Evolutionary conservation across 1,140 invertebrate genomes (phyloP).

Genomic region (Drosophila gunungcola): DNA sequence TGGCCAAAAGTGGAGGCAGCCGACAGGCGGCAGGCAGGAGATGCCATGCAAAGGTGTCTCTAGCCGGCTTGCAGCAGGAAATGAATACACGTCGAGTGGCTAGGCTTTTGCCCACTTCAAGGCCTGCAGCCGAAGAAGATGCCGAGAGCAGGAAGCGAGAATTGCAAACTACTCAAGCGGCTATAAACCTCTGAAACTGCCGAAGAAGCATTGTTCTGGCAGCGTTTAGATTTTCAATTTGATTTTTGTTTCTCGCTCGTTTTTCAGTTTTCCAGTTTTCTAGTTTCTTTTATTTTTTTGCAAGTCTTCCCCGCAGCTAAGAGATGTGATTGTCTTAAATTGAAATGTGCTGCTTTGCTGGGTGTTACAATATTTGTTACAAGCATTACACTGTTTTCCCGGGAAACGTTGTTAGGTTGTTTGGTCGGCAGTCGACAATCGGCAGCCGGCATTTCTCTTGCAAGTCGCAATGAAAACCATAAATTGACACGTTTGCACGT

Average conservation of each 20-base stretch:
- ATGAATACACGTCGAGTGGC: slow-evolving; percentile 35
- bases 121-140: neutral
- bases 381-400: slow-evolving; percentile 36
- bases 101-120: slow-evolving; percentile 14
- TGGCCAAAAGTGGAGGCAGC: neutral
- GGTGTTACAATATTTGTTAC: slow-evolving; percentile 32
- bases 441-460: slow-evolving; percentile 55
- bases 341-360: slow-evolving; percentile 19
- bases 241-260: slow-evolving; percentile 12
- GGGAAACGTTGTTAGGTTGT: slow-evolving; percentile 21
- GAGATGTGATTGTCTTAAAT: slow-evolving; percentile 20
- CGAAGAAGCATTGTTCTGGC: slow-evolving; percentile 38
- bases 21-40: neutral
- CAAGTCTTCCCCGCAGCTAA: slow-evolving; percentile 5
- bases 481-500: slow-evolving; percentile 67
- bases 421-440: neutral
- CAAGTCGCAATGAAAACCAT: slow-evolving; percentile 59
- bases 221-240: slow-evolving; percentile 41
- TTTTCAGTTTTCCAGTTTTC: slow-evolving; percentile 11
- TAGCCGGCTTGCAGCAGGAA: slow-evolving; percentile 26
- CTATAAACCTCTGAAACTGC: slow-evolving; percentile 49
- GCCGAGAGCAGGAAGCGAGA: slow-evolving; percentile 42
- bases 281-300: neutral
- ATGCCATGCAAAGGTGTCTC: slow-evolving; percentile 33
- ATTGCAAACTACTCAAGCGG: slow-evolving; percentile 56